Evolutionary conservation across 1,140 invertebrate genomes (phyloP).

Genomic region (Helicoverpa zea): DNA sequence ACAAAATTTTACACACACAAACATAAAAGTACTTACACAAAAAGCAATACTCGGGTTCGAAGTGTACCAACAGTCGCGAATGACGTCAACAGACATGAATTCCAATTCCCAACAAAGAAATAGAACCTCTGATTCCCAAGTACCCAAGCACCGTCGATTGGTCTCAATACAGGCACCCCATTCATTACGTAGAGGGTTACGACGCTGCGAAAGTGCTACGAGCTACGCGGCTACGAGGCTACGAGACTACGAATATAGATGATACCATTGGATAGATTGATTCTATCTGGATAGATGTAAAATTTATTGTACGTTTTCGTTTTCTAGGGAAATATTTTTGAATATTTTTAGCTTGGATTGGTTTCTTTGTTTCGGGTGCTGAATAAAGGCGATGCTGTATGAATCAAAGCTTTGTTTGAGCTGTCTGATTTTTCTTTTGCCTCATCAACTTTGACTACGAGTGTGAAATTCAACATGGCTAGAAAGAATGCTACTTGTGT

Average conservation of each 20-base stretch:
- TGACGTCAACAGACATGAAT: slow-evolving; percentile 41
- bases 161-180: slow-evolving; percentile 38
- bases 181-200: slow-evolving; percentile 41
- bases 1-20: not conserved
- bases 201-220: slow-evolving; percentile 41
- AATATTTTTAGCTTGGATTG: slow-evolving; percentile 30
- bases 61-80: not conserved
- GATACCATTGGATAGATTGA: slow-evolving; percentile 37
- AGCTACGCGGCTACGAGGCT: slow-evolving; percentile 30
- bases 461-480: too few species aligned
- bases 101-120: slow-evolving; percentile 40
- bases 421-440: not conserved
- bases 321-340: slow-evolving; percentile 39
- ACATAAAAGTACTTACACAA: not conserved
- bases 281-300: slow-evolving; percentile 39
- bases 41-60: not conserved
- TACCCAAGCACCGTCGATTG: slow-evolving; percentile 32
- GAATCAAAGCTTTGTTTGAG: slow-evolving; percentile 1
- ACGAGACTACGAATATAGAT: slow-evolving; percentile 30
- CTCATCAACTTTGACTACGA: too few species aligned
- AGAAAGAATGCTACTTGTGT: too few species aligned
- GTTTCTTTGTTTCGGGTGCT: slow-evolving; percentile 35
- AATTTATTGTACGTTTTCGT: slow-evolving; percentile 30
- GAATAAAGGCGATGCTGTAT: not conserved
- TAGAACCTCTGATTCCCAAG: slow-evolving; percentile 17